Evolutionary conservation across 2,797 vertebrate genomes (phyloP).

Genomic region (Salmo trutta): DNA sequence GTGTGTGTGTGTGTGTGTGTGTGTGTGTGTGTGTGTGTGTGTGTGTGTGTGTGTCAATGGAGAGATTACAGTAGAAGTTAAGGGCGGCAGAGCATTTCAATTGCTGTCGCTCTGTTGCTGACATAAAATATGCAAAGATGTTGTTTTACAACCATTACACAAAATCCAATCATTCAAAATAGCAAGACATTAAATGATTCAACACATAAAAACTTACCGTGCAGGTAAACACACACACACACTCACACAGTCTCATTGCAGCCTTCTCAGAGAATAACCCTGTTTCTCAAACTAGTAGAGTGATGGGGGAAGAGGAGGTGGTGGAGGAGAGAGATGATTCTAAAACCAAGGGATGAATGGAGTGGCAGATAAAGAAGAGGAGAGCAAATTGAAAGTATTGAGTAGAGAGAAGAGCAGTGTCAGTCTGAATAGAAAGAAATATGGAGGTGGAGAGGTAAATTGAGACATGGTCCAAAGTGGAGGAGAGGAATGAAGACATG

Average conservation of each 20-base stretch:
- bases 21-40: neutral
- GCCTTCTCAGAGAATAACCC: conserved; percentile 8
- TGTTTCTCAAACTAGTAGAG: conserved; percentile 38
- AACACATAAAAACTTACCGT: conserved; percentile 7
- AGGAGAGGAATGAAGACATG: conserved; percentile 17
- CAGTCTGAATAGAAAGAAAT: conserved; percentile 65
- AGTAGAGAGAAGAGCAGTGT: conserved; percentile 39
- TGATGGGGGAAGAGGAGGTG: too few relatives aligned
- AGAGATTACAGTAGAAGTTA: neutral
- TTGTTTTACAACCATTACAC: conserved; percentile 9
- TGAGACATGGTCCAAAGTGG: conserved; percentile 23
- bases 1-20: conserved; percentile 4
- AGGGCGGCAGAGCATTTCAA: neutral
- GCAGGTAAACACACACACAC: neutral
- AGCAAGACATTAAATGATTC: neutral
- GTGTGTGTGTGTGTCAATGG: conserved; percentile 13
- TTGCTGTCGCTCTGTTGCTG: neutral
- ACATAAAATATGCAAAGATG: neutral
- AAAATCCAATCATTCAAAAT: conserved; percentile 12
- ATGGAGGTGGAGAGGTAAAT: conserved; percentile 45
- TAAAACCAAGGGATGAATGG: neutral
- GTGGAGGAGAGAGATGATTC: neutral
- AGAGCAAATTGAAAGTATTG: neutral
- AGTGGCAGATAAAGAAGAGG: neutral
- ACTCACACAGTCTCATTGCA: conserved; percentile 22